Conservation (phyloP, 2,888 invertebrate genomes). For the Oscheius onirici region DNA sequence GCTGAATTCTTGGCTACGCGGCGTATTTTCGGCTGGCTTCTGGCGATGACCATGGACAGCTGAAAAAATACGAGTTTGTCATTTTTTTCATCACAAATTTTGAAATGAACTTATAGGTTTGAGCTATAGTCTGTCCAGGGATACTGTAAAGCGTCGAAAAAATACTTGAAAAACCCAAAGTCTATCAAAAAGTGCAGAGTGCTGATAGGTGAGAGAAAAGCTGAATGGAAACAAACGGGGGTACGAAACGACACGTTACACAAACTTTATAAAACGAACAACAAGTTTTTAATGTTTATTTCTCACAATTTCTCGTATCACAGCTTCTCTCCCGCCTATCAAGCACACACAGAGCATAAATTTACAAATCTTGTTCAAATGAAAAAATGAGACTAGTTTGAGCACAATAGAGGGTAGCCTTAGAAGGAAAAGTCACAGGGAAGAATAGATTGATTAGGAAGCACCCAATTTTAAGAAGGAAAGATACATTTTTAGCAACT, state of each 20-base stretch:
- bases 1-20: slow-evolving; percentile 19
- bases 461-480: too few relatives aligned
- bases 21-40: slow-evolving; percentile 18
- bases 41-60: slow-evolving; percentile 30
- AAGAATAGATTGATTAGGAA: too few relatives aligned
- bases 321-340: slow-evolving; percentile 34
- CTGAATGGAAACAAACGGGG: neutral
- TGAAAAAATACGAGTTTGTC: neutral
- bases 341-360: neutral
- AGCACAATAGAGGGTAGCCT: neutral
- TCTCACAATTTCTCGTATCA: slow-evolving; percentile 9
- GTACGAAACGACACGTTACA: neutral
- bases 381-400: neutral
- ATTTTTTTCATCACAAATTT: too few relatives aligned
- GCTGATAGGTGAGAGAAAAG: slow-evolving; percentile 30
- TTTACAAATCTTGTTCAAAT: neutral
- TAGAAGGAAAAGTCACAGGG: too few relatives aligned
- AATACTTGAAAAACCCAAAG: neutral
- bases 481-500: too few relatives aligned
- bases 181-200: neutral
- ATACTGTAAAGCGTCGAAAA: neutral
- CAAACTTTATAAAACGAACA: neutral
- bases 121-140: too few relatives aligned
- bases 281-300: slow-evolving; percentile 5
- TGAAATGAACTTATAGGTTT: too few relatives aligned